Evolutionary conservation across 2,797 vertebrate genomes (phyloP).

Genomic region (Acipenser transmontanus): DNA sequence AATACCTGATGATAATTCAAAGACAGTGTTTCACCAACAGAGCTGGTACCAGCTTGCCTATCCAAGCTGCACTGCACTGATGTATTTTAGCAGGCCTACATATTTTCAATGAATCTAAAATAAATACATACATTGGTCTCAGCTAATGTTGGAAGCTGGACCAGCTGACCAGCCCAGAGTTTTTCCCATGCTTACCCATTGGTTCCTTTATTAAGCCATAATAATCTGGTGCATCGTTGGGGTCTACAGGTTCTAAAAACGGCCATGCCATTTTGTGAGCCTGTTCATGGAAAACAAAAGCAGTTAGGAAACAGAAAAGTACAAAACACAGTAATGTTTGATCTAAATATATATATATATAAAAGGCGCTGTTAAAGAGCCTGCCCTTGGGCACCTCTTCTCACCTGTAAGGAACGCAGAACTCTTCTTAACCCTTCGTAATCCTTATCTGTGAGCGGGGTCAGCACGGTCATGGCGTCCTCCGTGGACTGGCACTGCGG

Average conservation of each 20-base stretch:
- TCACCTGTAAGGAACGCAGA: conserved; percentile 88
- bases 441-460: conserved; percentile 91
- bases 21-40: no score
- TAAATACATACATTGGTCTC: no score
- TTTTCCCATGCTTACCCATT: conserved; percentile 64
- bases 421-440: conserved; percentile 90
- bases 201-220: conserved; percentile 81
- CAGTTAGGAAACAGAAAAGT: neutral
- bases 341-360: conserved; percentile 29
- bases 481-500: conserved; percentile 96
- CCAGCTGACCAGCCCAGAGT: neutral
- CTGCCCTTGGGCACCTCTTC: neutral
- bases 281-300: conserved; percentile 40
- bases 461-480: conserved; percentile 96
- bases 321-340: neutral
- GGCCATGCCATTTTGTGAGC: conserved; percentile 86
- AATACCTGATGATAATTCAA: no score
- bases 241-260: conserved; percentile 76
- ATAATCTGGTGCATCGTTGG: conserved; percentile 80
- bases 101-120: no score
- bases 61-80: no score
- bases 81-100: no score
- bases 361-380: conserved; percentile 40
- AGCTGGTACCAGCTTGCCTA: no score
- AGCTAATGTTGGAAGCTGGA: no score